Evolutionary conservation across 2,888 invertebrate species (phyloP).

Genomic region (Cephus sareptanus): DNA sequence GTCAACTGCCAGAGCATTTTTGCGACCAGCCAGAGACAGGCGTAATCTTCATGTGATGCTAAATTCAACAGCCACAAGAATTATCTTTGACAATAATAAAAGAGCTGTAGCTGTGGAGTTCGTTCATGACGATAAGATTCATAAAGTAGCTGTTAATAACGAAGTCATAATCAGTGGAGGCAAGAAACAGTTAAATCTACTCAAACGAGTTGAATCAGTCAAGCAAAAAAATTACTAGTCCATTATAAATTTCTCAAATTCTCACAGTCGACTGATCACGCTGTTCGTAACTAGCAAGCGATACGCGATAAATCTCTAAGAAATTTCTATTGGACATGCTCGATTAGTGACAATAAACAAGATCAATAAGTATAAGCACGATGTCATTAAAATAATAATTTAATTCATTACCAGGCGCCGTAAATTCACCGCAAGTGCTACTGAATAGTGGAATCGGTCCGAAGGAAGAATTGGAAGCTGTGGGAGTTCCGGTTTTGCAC

Average conservation of each 20-base stretch:
- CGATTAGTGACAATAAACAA: not conserved
- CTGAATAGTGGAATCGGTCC: conserved; percentile 91
- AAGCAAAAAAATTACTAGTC: not conserved
- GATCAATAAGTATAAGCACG: not conserved
- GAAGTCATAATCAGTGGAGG: conserved; percentile 75
- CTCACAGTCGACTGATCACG: not conserved
- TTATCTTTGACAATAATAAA: conserved; percentile 78
- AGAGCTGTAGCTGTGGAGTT: conserved; percentile 84
- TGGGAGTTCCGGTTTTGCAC: conserved; percentile 76
- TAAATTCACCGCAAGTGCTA: conserved; percentile 93
- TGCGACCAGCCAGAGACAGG: conserved; percentile 81
- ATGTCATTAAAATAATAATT: not conserved
- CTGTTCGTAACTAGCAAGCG: too few relatives aligned
- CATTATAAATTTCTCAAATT: not conserved
- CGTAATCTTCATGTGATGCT: conserved; percentile 85
- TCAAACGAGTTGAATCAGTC: not conserved
- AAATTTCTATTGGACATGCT: not conserved
- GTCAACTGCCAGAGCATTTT: conserved; percentile 84
- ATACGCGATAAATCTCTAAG: too few relatives aligned
- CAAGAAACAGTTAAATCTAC: conserved; percentile 24
- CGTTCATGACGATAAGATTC: conserved; percentile 68
- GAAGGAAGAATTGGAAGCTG: conserved; percentile 73
- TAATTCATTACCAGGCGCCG: conserved; percentile 75
- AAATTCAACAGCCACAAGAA: conserved; percentile 82
- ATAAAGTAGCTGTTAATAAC: conserved; percentile 75